Evolutionary conservation across 2,113 vertebrate species (phyloP), one percentile per base, ranked within the genome.

Genomic region (Menidia beryllina): DNA sequence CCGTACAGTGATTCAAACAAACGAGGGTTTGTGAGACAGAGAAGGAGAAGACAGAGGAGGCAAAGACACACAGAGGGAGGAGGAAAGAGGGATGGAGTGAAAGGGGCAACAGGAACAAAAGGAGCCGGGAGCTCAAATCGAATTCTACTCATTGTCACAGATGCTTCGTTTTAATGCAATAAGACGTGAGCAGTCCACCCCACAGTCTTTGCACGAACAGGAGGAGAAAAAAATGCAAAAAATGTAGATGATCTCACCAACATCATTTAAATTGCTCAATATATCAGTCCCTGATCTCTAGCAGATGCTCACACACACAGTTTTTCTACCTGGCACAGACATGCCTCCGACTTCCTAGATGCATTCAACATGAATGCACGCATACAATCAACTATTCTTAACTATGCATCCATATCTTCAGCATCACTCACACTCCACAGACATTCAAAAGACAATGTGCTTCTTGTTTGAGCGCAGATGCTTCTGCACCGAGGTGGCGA

Each of bases 1-100:
- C 75, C 79, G 71, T 77, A 65, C 77, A 84, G 84, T 14, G 83
- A 72, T 64, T 72, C 64, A 77, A 69, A 88, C 79, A 84, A 83
- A 83, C 20, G 51, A 63, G 47, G 27, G 62, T 49, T 73, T 86
- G 84, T 84, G 26, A 59, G 34, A 38, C 13, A 19, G 23, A 64
- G 26, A 13, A 5, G 58, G n/a, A 38, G 43, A 60, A 19, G 14
- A 55, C 20, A 53, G 49, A 43, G 39, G 50, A 73, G 38, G 55
- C 27, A 25, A 64, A 25, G 26, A 47, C 41, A 45, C 11, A 50
- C 7, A 24, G 47, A 69, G 54, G 30, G 30, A n/a, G 30, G 30
- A 66, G 61, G 43, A 24, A 70, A 15, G 34, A 67, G 27, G 27
- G 63, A 20, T 56, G 45, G 13, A 69, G 59, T 4, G 38, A 69